A percentile compares a stretch with the other conserved stretches of the same genome.
phyloP scores from a whole-genome alignment of 2,113 vertebrate genomes.

The Collichthys lucidus region DNA sequence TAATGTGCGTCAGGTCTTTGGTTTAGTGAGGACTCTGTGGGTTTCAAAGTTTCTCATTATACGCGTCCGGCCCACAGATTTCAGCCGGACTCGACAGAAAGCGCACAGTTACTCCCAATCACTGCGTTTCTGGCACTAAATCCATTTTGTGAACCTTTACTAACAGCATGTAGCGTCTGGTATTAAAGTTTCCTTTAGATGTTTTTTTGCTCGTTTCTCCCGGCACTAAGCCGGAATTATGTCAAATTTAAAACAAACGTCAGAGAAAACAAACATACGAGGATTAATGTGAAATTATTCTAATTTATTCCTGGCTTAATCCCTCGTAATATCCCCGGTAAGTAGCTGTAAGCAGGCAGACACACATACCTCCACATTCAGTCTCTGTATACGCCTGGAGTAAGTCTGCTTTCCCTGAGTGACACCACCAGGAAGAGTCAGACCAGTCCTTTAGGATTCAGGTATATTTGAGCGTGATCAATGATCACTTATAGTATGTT shows the following conservation, averaged over 20 bases:
- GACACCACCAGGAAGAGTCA: neutral
- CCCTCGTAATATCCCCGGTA: slow-evolving; percentile 69
- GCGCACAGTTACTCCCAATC: slow-evolving; percentile 35
- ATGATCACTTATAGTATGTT: neutral
- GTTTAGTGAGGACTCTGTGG: slow-evolving; percentile 46
- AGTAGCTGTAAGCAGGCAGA: slow-evolving; percentile 71
- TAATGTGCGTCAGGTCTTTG: slow-evolving; percentile 35
- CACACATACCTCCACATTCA: slow-evolving; percentile 26
- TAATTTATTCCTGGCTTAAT: slow-evolving; percentile 81
- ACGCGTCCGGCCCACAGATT: slow-evolving; percentile 33
- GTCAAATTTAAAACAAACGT: slow-evolving; percentile 75
- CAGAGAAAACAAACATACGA: slow-evolving; percentile 72
- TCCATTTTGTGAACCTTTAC: slow-evolving; percentile 44
- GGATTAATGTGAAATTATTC: slow-evolving; percentile 83
- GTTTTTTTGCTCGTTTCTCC: slow-evolving; percentile 18
- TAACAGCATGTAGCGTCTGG: slow-evolving; percentile 45
- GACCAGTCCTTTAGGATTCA: neutral
- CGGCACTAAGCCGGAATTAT: slow-evolving; percentile 68
- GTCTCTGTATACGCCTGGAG: neutral
- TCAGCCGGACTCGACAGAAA: slow-evolving; percentile 44
- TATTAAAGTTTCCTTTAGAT: slow-evolving; percentile 45
- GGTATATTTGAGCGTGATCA: neutral
- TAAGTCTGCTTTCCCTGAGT: neutral
- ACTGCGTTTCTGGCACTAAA: slow-evolving; percentile 33
- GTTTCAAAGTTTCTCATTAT: slow-evolving; percentile 55